phyloP scores from a whole-genome alignment of 1,140 invertebrate genomes.

The Colletes gigas region DNA sequence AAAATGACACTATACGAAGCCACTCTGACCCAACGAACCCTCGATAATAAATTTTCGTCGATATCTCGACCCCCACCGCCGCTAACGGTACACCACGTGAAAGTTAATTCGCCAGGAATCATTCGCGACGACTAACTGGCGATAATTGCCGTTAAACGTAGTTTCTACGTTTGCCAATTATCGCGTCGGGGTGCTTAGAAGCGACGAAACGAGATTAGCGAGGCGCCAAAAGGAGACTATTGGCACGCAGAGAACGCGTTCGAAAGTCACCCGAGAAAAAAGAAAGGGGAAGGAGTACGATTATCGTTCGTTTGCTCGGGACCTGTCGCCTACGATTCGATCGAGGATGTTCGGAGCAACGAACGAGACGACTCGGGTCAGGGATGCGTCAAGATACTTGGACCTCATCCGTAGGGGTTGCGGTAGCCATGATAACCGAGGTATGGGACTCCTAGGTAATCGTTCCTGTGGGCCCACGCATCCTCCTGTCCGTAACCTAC shows the following conservation, averaged over 20 bases:
- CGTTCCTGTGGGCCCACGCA: slow-evolving; percentile 76
- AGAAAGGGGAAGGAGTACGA: neutral
- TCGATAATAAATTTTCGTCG: neutral
- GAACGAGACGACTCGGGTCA: neutral
- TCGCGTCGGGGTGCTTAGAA: neutral
- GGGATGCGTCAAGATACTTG: neutral
- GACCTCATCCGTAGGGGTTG: slow-evolving; percentile 56
- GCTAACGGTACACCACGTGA: slow-evolving; percentile 3
- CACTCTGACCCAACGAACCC: neutral
- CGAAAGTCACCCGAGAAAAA: neutral
- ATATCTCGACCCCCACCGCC: neutral
- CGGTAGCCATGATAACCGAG: slow-evolving; percentile 61
- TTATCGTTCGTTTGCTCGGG: neutral
- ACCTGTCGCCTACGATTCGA: too few relatives aligned
- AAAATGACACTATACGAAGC: too few relatives aligned
- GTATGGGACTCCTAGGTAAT: slow-evolving; percentile 61
- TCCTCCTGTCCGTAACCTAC: slow-evolving; percentile 77
- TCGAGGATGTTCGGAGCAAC: neutral
- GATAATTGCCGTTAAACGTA: slow-evolving; percentile 10
- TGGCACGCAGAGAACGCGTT: neutral
- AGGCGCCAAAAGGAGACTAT: neutral
- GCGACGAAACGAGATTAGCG: slow-evolving; percentile 5
- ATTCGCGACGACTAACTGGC: neutral
- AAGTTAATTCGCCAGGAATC: neutral
- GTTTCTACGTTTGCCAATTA: neutral